Percentiles rank a stretch among this genome's conserved stretches.
These are phyloP conservation scores for Zaprionus lineosus DNA, from an alignment of 2,888 invertebrate species.

Conservation along the genomic window DNA sequence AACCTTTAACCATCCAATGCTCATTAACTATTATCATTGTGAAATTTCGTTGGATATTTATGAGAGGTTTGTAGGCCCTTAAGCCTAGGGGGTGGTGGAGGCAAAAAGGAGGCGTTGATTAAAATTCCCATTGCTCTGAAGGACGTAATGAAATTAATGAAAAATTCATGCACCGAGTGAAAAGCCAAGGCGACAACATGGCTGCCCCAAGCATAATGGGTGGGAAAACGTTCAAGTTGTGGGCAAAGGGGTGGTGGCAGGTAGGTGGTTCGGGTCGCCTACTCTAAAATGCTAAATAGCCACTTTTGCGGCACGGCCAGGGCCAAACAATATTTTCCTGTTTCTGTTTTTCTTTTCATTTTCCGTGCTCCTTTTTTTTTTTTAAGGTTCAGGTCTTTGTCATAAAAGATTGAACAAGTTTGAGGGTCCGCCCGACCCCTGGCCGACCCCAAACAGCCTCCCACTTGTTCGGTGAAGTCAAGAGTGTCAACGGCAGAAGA, in stretches of 20 bases:
- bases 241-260: too few relatives aligned
- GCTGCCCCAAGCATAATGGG: neutral
- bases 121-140: constrained; percentile 44
- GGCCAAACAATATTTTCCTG: constrained; percentile 36
- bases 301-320: constrained; percentile 70
- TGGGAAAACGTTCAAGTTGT: too few relatives aligned
- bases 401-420: constrained; percentile 73
- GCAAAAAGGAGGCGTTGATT: constrained; percentile 43
- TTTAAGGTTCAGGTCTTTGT: constrained; percentile 37
- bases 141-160: constrained; percentile 63
- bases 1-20: constrained; percentile 1
- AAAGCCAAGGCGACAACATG: constrained; percentile 18
- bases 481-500: constrained; percentile 48
- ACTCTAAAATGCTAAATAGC: constrained; percentile 79
- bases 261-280: constrained; percentile 35
- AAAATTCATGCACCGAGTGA: constrained; percentile 54
- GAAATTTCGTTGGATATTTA: constrained; percentile 46
- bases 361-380: too few relatives aligned
- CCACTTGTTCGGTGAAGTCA: constrained; percentile 67
- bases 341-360: too few relatives aligned
- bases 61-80: too few relatives aligned
- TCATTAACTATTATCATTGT: constrained; percentile 60
- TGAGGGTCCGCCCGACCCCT: constrained; percentile 11
- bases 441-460: neutral
- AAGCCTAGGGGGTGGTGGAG: too few relatives aligned